Conservation (phyloP, 2,113 vertebrate genomes). For the Cebidichthys violaceus region DNA sequence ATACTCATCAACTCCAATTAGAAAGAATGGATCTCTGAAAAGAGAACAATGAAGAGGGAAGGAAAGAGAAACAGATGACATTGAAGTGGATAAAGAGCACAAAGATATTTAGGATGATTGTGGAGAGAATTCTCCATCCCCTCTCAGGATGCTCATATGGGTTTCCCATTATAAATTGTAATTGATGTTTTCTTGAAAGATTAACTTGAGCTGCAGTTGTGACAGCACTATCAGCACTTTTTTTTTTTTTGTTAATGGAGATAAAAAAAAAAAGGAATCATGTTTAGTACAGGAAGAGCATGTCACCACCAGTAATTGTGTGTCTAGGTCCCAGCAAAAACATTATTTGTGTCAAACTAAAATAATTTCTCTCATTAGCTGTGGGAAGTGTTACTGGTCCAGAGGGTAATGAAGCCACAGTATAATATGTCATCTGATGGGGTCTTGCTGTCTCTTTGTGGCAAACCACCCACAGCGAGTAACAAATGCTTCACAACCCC, state of each 20-base stretch:
- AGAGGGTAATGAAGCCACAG: conserved; percentile 63
- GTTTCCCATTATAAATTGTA: conserved; percentile 86
- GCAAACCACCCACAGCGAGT: conserved; percentile 47
- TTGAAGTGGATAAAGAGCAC: conserved; percentile 43
- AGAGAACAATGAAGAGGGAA: conserved; percentile 35
- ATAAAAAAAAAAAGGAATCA: conserved; percentile 52
- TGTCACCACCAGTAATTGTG: conserved; percentile 16
- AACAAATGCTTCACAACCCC: conserved; percentile 60
- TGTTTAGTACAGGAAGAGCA: conserved; percentile 33
- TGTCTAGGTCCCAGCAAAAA: conserved; percentile 23
- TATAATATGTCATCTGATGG: conserved; percentile 67
- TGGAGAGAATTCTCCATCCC: conserved; percentile 70
- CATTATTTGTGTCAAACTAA: conserved; percentile 43
- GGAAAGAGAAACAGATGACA: conserved; percentile 51
- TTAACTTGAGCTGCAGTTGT: conserved; percentile 59
- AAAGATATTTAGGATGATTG: conserved; percentile 78
- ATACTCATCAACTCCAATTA: conserved; percentile 83
- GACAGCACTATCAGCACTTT: conserved; percentile 47
- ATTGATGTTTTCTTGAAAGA: conserved; percentile 88
- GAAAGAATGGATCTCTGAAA: conserved; percentile 70
- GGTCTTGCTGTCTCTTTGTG: conserved; percentile 59
- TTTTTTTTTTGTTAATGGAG: conserved; percentile 43
- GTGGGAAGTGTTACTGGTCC: conserved; percentile 50
- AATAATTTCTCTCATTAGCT: conserved; percentile 60
- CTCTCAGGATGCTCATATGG: conserved; percentile 56